phyloP scores from a whole-genome alignment of 2,113 vertebrate genomes.

The Zapus hudsonius region DNA sequence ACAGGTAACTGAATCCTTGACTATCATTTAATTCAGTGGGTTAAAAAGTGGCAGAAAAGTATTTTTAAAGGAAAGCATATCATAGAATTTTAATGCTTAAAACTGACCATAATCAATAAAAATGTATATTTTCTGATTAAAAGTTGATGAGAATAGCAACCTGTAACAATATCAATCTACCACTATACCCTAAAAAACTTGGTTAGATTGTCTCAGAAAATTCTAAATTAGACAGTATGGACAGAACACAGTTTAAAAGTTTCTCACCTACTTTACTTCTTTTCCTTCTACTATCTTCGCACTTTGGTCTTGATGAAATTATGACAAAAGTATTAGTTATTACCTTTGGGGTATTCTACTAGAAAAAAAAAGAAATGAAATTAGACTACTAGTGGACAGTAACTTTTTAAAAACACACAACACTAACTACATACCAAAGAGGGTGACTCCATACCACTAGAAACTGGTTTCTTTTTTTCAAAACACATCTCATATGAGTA shows the following conservation, averaged over 20 bases:
- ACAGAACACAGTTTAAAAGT: not conserved
- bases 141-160: not conserved
- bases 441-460: not conserved
- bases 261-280: not conserved
- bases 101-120: not conserved
- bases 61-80: not conserved
- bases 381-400: not conserved
- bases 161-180: not conserved
- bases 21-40: not conserved
- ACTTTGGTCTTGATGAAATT: not conserved
- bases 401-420: not conserved
- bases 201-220: not conserved
- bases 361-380: not conserved
- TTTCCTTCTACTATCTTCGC: not conserved
- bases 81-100: not conserved
- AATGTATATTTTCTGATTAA: not conserved
- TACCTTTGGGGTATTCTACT: not conserved
- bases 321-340: not conserved
- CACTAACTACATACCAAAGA: not conserved
- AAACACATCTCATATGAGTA: constrained; percentile 6
- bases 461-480: constrained; percentile 30
- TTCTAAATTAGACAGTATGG: not conserved
- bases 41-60: not conserved
- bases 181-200: not conserved
- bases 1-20: not conserved